These are phyloP conservation scores for Pseudochromis fuscus DNA, from an alignment of 2,797 vertebrate species.

Conservation along the genomic window DNA sequence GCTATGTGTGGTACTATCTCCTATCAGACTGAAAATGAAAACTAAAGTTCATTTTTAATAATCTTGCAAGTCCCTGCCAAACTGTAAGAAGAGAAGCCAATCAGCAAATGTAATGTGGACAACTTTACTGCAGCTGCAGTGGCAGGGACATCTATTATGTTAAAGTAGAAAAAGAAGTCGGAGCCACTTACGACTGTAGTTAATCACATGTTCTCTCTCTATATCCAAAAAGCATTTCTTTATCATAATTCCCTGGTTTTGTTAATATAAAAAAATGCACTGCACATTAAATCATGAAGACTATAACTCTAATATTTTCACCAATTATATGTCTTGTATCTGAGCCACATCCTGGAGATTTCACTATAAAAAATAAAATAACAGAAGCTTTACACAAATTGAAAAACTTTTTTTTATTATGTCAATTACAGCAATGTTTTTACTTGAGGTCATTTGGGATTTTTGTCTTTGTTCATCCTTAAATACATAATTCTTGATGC, in stretches of 20 bases:
- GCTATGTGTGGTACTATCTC: slow-evolving; percentile 16
- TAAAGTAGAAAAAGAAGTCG: slow-evolving; percentile 22
- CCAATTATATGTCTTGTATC: background rate
- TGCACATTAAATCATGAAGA: background rate
- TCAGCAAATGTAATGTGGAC: slow-evolving; percentile 48
- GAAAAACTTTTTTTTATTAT: slow-evolving; percentile 82
- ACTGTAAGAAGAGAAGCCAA: slow-evolving; percentile 29
- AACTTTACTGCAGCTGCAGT: slow-evolving; percentile 31
- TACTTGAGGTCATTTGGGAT: slow-evolving; percentile 83
- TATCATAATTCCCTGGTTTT: no score
- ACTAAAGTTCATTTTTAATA: slow-evolving; percentile 5
- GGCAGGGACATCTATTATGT: slow-evolving; percentile 32
- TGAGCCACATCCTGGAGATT: background rate
- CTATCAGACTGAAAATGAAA: slow-evolving; percentile 26
- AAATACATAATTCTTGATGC: slow-evolving; percentile 83
- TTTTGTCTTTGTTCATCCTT: slow-evolving; percentile 81
- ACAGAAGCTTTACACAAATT: slow-evolving; percentile 66
- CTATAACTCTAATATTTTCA: background rate
- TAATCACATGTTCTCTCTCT: slow-evolving; percentile 11
- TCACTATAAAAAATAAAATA: slow-evolving; percentile 18
- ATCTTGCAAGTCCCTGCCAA: slow-evolving; percentile 5
- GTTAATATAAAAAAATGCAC: background rate
- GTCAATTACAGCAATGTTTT: slow-evolving; percentile 85
- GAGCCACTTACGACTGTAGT: slow-evolving; percentile 23
- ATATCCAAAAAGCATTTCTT: slow-evolving; percentile 14